phyloP scores from a whole-genome alignment of 2,797 vertebrate genomes.

The Urophycis tenuis region DNA sequence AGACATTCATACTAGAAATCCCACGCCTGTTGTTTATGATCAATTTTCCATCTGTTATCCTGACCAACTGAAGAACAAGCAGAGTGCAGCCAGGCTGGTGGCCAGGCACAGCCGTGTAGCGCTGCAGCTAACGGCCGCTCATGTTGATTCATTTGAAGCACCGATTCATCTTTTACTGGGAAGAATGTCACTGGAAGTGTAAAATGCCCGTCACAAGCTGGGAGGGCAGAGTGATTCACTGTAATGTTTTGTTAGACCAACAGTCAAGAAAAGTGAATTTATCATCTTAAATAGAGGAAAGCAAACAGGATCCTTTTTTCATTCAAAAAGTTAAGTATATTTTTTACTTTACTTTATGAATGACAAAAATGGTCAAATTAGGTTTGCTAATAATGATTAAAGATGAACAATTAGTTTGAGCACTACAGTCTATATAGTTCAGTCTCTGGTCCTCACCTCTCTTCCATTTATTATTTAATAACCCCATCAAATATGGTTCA shows the following conservation, averaged over 20 bases:
- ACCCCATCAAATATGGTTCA: too few relatives aligned
- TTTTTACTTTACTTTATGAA: background rate
- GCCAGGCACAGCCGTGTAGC: background rate
- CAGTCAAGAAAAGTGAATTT: background rate
- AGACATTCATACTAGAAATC: slow-evolving; percentile 63
- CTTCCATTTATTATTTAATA: background rate
- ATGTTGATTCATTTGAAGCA: background rate
- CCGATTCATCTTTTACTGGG: background rate
- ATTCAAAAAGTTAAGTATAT: too few relatives aligned
- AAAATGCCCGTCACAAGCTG: background rate
- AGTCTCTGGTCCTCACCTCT: background rate
- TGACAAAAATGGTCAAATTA: background rate
- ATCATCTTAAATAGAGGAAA: background rate
- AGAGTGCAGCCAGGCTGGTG: slow-evolving; percentile 33
- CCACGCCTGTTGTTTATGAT: slow-evolving; percentile 64
- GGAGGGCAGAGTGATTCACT: background rate
- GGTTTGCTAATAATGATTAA: too few relatives aligned
- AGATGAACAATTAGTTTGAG: too few relatives aligned
- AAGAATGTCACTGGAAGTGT: background rate
- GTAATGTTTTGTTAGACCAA: background rate
- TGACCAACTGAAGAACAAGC: slow-evolving; percentile 57
- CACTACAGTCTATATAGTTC: background rate
- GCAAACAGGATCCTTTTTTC: too few relatives aligned
- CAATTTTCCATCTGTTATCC: slow-evolving; percentile 65
- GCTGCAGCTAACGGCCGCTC: background rate